A percentile compares a stretch with the other conserved stretches of the same genome.
Evolutionary conservation across 2,888 invertebrate species (phyloP).

Genomic region (Creontiades dilutus): DNA sequence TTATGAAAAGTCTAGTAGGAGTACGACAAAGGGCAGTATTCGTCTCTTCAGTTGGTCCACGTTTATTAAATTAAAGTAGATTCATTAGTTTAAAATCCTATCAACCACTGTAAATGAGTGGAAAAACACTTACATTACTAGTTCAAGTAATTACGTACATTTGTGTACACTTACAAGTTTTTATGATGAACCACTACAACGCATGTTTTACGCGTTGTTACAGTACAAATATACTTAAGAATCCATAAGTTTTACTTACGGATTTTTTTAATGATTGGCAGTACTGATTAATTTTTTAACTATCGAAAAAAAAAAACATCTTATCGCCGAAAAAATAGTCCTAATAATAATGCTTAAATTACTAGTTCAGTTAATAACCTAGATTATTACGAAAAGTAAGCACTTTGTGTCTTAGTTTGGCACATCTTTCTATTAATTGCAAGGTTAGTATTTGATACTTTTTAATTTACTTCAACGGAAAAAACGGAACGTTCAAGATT

Average conservation of each 20-base stretch:
- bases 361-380: constrained; percentile 52
- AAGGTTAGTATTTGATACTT: constrained; percentile 60
- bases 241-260: not conserved
- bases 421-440: constrained; percentile 70
- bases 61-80: constrained; percentile 6
- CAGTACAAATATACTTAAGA: too few species aligned
- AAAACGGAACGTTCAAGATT: constrained; percentile 41
- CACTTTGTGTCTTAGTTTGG: constrained; percentile 66
- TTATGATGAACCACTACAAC: too few species aligned
- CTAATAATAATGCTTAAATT: not conserved
- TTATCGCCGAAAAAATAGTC: constrained; percentile 3
- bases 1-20: not conserved
- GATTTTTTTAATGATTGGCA: not conserved
- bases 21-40: not conserved
- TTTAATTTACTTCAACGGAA: not conserved
- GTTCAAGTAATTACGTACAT: too few species aligned
- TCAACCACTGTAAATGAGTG: not conserved
- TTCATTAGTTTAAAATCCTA: not conserved
- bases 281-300: not conserved
- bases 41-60: constrained; percentile 9
- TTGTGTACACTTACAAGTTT: too few species aligned
- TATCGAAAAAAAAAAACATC: not conserved
- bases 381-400: constrained; percentile 53
- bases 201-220: too few species aligned
- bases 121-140: too few species aligned